phyloP scores from a whole-genome alignment of 1,140 invertebrate species.

The Laupala kohalensis region DNA sequence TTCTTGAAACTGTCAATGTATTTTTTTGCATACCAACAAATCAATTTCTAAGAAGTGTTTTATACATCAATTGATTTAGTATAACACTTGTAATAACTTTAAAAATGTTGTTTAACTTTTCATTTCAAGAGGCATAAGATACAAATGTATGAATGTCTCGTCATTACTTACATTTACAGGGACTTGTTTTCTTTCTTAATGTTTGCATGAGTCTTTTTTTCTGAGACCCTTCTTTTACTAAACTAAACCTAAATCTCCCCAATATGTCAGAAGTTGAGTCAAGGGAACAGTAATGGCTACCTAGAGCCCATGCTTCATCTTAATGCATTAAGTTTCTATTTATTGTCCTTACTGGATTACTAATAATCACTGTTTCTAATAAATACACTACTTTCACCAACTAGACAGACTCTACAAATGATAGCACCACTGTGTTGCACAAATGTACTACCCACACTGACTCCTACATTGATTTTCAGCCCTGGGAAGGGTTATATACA shows the following conservation, averaged over 20 bases:
- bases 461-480: constrained; percentile 5
- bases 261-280: neutral
- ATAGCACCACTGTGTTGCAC: neutral
- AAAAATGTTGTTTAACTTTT: too few species aligned
- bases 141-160: neutral
- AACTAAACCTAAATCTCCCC: neutral
- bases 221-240: neutral
- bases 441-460: neutral
- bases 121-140: too few species aligned
- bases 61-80: too few species aligned
- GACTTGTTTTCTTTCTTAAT: constrained; percentile 74
- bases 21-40: too few species aligned
- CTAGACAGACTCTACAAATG: neutral
- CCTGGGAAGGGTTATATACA: constrained; percentile 5
- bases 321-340: neutral
- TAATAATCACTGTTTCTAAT: neutral
- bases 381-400: neutral
- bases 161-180: constrained; percentile 74
- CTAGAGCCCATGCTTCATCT: neutral
- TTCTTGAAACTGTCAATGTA: too few species aligned
- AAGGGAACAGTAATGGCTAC: neutral
- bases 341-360: neutral
- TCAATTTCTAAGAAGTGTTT: too few species aligned
- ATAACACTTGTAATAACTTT: too few species aligned
- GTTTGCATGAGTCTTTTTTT: constrained; percentile 57